Evolutionary conservation across 1,140 invertebrate species (phyloP).

Genomic region (Linepithema humile): DNA sequence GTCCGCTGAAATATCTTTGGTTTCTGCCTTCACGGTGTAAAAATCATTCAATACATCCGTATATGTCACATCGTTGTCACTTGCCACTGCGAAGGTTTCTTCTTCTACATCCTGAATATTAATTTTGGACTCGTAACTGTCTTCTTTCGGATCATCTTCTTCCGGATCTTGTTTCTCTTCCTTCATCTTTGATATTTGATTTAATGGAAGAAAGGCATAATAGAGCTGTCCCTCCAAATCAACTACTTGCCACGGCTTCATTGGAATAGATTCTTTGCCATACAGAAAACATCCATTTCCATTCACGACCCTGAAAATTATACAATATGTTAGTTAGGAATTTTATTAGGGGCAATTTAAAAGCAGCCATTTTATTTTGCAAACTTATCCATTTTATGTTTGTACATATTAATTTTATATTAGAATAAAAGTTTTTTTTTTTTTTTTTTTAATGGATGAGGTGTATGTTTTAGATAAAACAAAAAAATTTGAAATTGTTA

Average conservation of each 20-base stretch:
- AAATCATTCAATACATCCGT: conserved; percentile 59
- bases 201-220: conserved; percentile 76
- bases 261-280: conserved; percentile 74
- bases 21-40: conserved; percentile 66
- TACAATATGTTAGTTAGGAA: conserved; percentile 61
- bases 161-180: not conserved
- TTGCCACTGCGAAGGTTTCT: not conserved
- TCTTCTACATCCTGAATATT: conserved; percentile 15
- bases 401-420: not conserved
- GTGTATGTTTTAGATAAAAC: conserved; percentile 7
- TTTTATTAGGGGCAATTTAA: not conserved
- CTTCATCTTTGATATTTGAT: conserved; percentile 3
- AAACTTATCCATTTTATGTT: not conserved
- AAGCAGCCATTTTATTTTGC: not conserved
- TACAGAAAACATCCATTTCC: conserved; percentile 74
- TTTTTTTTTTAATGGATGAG: not conserved
- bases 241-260: conserved; percentile 78
- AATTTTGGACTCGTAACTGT: not conserved
- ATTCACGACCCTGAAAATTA: conserved; percentile 68
- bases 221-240: conserved; percentile 76
- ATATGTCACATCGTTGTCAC: conserved; percentile 23
- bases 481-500: not conserved
- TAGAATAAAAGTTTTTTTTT: conserved; percentile 7
- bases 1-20: not conserved
- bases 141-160: conserved; percentile 3